Conservation (phyloP, 2,113 vertebrate genomes). For the Neogale vison region DNA sequence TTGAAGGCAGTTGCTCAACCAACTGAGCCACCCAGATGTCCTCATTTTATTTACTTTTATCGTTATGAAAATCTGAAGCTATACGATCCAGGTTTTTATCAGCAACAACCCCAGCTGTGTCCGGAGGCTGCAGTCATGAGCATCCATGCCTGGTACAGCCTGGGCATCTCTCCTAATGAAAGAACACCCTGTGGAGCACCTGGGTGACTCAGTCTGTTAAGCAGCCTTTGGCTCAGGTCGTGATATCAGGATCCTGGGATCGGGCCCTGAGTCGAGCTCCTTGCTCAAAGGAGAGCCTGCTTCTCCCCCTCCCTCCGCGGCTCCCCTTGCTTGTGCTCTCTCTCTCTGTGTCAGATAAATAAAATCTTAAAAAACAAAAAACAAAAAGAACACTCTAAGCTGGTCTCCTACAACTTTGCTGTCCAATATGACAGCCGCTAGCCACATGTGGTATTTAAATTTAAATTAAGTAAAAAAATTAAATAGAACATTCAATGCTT, state of each 20-base stretch:
- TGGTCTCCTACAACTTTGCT: not conserved
- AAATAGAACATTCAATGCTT: not conserved
- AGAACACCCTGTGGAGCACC: not conserved
- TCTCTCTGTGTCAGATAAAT: too few species aligned
- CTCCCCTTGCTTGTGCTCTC: too few species aligned
- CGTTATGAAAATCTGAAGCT: not conserved
- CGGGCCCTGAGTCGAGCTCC: too few species aligned
- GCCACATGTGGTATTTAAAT: not conserved
- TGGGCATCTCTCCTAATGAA: not conserved
- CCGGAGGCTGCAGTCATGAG: not conserved
- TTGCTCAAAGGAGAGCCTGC: too few species aligned
- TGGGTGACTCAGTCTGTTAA: too few species aligned
- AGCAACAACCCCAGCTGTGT: not conserved
- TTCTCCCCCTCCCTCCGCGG: too few species aligned
- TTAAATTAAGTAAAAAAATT: not conserved
- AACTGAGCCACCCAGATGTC: too few species aligned
- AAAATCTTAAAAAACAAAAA: not conserved
- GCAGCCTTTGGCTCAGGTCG: too few species aligned
- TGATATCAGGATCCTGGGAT: too few species aligned
- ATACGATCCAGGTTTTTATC: not conserved
- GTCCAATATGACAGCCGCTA: not conserved
- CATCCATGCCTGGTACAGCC: not conserved
- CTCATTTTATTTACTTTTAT: not conserved
- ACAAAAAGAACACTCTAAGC: not conserved
- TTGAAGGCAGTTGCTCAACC: too few species aligned